Evolutionary conservation across 1,140 invertebrate species (phyloP), one percentile per base, ranked within the genome.

Genomic region (Musca vetustissima): DNA sequence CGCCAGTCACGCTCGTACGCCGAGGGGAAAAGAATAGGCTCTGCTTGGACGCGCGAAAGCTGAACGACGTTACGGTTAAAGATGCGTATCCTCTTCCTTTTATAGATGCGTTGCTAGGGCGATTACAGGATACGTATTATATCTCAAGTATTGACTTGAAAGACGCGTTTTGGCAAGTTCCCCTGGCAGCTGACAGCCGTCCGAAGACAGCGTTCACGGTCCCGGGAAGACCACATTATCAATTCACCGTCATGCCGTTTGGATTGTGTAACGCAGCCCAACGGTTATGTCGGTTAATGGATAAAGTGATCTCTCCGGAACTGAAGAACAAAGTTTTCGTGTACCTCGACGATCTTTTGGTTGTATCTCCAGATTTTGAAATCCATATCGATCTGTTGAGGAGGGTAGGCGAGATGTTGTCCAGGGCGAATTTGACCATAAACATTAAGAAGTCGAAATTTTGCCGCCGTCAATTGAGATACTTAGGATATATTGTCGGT

Each of bases 371-470:
- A 6, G 76, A 69, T 13, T 80, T 80, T 53, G 76, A 84, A 11
- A 73, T 82, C 21, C 85, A 87, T 70, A 64, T 85, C 0, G 22
- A 66, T 11, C 67, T 81, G 36, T 28, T 86, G 0, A 25, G 66
- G 14, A 53, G 72, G 28, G 76, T 87, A 3, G 73, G 85, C 3
- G 59, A 76, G 11, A 70, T 74, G 19, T 69, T 86, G 3, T 65
- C 69, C 19, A 72, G 72, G 21, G 78, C 82, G 14, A 74, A 76
- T 28, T 67, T 87, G 1, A 86, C 83, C 28, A 74, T 86, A 2
- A 85, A 84, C 47, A 69, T 83, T 4, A 67, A 74, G 66, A 85
- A 85, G 74, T 82, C 75, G 53, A 67, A 81, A 28, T 85, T 86
- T 70, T 78, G 72, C n/a, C 64, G 73, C 24, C 68, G 55, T 13